Conservation (phyloP, 1,140 invertebrate species). For the Diabrotica undecimpunctata region DNA sequence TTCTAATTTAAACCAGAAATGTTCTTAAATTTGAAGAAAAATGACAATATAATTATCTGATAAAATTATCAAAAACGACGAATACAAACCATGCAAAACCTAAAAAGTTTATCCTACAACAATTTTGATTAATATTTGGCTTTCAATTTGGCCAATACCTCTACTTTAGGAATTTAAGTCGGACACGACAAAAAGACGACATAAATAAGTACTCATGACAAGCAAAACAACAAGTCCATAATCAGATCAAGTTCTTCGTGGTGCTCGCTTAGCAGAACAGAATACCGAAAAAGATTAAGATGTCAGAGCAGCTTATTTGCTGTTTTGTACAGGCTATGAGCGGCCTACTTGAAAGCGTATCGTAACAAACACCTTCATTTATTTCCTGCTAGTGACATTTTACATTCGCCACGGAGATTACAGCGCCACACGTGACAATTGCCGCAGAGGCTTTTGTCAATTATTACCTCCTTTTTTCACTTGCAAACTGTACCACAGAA, state of each 20-base stretch:
- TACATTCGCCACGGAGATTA: slow-evolving; percentile 41
- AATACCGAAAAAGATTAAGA: slow-evolving; percentile 26
- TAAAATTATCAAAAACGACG: too few species aligned
- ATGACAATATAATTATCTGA: too few species aligned
- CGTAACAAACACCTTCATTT: slow-evolving; percentile 39
- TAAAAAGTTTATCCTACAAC: too few species aligned
- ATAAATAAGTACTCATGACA: slow-evolving; percentile 7
- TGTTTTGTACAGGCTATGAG: slow-evolving; percentile 23
- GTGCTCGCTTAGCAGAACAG: neutral
- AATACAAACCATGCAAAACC: too few species aligned
- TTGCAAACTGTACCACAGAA: slow-evolving; percentile 9
- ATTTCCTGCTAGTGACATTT: slow-evolving; percentile 43
- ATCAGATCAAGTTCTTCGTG: slow-evolving; percentile 23
- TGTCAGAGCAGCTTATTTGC: slow-evolving; percentile 30
- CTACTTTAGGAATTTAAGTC: too few species aligned
- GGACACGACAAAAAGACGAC: too few species aligned
- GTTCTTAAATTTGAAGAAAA: too few species aligned
- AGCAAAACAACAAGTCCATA: slow-evolving; percentile 18
- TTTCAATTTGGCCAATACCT: too few species aligned
- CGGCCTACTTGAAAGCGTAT: slow-evolving; percentile 27
- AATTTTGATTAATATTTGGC: too few species aligned
- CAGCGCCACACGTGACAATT: slow-evolving; percentile 34
- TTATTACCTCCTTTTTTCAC: slow-evolving; percentile 29
- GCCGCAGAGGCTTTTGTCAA: slow-evolving; percentile 35
- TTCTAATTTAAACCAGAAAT: too few species aligned